Conservation (phyloP, 2,797 vertebrate genomes). For the Chelon labrosus region DNA sequence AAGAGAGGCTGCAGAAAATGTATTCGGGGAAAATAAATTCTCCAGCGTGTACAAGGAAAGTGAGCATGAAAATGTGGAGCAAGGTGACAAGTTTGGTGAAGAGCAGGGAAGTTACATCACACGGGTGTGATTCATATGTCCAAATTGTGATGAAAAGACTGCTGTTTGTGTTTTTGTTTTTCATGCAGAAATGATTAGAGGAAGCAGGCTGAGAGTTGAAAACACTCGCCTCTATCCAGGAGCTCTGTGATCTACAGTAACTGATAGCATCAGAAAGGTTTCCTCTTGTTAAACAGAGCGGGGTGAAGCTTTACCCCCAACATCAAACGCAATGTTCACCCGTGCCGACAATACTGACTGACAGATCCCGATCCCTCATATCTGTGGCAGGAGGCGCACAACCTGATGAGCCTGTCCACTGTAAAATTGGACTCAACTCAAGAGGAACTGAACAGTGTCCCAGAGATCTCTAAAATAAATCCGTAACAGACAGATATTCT, state of each 20-base stretch:
- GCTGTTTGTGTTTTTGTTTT: conserved; percentile 6
- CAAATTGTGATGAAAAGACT: conserved; percentile 30
- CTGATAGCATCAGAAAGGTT: conserved; percentile 68
- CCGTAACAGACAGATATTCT: conserved; percentile 5
- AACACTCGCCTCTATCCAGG: conserved; percentile 47
- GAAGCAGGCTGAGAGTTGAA: conserved; percentile 40
- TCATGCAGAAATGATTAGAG: conserved; percentile 61
- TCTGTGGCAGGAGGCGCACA: conserved; percentile 34
- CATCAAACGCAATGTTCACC: conserved; percentile 43
- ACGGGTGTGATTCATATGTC: conserved; percentile 41
- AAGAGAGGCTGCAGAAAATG: conserved; percentile 65
- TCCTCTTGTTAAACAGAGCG: conserved; percentile 56
- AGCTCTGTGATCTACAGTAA: conserved; percentile 58
- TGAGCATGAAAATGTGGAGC: conserved; percentile 43
- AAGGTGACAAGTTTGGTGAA: conserved; percentile 50
- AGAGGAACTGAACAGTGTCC: conserved; percentile 33
- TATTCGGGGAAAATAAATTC: conserved; percentile 65
- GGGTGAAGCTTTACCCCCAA: conserved; percentile 34
- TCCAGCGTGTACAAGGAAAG: conserved; percentile 54
- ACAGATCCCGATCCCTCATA: conserved; percentile 52
- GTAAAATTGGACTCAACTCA: conserved; percentile 40
- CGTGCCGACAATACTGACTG: conserved; percentile 55
- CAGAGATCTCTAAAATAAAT: conserved; percentile 7
- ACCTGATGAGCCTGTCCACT: conserved; percentile 22
- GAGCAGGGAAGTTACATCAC: conserved; percentile 42